Base-by-base conservation (phyloP, 2,797 vertebrate genomes). In the Rhinichthys osculus region DNA sequence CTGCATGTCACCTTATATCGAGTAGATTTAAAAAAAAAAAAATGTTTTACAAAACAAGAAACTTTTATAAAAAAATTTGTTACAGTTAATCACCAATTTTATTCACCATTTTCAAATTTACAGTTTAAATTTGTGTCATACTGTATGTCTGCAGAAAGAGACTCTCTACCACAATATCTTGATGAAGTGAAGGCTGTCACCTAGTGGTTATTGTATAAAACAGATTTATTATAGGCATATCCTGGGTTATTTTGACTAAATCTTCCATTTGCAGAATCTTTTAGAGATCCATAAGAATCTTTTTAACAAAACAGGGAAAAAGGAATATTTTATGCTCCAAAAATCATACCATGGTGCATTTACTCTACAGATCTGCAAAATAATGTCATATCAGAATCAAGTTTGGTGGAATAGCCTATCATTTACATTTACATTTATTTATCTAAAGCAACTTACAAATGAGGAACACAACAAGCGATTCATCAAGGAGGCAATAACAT, bases 151-250 rank as follows among this genome's bases (percentile, higher is more conserved):
- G 33, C 40, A 76, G 71, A 21, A 66, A 83, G 70, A 7, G 1
- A 6, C 62, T 67, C 27, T 17, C 35, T 27, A 21, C 52, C 5
- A 79, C 23, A 70, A 54, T 50, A 6, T 11, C 40, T 85, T 85
- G 66, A 85, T 74, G 74, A 87, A 86, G 92, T 86, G 80, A 90
- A 91, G 86, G 91, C 88, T 90, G 88, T 93, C 95, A 95, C 92
- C 95, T 95, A 94, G 94, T 93, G 95, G 90, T 89, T 62, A 82
- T 67, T 72, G 8, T 57, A 50, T 76, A 74, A 78, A 86, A 27
- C n/a, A 7, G 21, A n/a, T 69, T 78, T 40, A 23, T 54, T 13
- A 8, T 42, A 6, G 27, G 3, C 6, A 5, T 38, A 3, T 14
- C 40, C 23, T 59, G 38, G 16, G 21, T 30, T 1, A 40, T 19